Percentiles rank a stretch among this genome's conserved stretches.
Evolutionary conservation across 2,888 invertebrate genomes (phyloP).

Genomic region (Nomada lathburiana): DNA sequence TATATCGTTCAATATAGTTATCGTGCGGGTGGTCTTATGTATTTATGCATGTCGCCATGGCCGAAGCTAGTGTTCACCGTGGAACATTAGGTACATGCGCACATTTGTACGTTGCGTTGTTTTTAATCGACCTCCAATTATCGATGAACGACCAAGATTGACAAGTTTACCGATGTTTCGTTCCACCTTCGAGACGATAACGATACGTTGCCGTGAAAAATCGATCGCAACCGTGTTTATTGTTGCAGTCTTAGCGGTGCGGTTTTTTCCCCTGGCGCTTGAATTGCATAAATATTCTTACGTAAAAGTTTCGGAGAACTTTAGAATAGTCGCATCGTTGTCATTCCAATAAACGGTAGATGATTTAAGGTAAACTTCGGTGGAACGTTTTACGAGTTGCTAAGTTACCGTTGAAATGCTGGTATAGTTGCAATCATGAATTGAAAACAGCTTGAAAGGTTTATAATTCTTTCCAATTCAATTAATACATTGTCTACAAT

Average conservation of each 20-base stretch:
- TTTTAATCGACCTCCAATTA: conserved; percentile 18
- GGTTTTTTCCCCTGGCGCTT: neutral
- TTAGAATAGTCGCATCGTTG: conserved; percentile 1
- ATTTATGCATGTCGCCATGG: conserved; percentile 52
- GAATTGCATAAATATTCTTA: conserved; percentile 40
- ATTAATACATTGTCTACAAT: no score
- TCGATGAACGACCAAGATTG: neutral
- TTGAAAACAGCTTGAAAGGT: neutral
- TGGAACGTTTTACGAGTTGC: neutral
- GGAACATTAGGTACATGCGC: neutral
- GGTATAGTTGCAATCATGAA: no score
- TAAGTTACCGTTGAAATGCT: neutral
- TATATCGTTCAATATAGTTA: conserved; percentile 44
- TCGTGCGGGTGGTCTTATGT: conserved; percentile 44
- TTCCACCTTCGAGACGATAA: neutral
- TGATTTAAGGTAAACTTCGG: neutral
- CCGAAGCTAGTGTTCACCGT: conserved; percentile 9
- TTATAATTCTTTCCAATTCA: neutral
- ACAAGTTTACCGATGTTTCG: conserved; percentile 6
- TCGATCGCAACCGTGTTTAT: neutral
- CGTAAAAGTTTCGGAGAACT: conserved; percentile 29
- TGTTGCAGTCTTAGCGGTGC: neutral
- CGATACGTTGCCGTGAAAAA: neutral
- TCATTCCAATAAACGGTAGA: neutral
- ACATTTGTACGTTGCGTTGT: neutral